Conservation (phyloP, 1,140 invertebrate species). For the Diorhabda elongata region DNA sequence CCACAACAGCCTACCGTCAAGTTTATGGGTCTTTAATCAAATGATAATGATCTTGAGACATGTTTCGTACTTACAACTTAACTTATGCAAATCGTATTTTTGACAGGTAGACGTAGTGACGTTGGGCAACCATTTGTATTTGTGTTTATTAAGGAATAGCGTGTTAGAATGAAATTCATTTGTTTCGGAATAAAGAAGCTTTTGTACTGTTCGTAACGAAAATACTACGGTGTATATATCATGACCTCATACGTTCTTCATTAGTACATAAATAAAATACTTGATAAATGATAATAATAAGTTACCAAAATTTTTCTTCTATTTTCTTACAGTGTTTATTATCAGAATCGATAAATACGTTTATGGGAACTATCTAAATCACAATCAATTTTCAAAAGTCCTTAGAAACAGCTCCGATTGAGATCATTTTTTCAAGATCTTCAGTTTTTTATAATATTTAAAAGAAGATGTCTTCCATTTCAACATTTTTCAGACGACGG, state of each 20-base stretch:
- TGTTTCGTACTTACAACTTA: conserved; percentile 17
- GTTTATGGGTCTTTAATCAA: conserved; percentile 13
- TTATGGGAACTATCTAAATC: no score
- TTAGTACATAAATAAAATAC: not conserved
- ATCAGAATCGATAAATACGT: no score
- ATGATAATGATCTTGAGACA: conserved; percentile 11
- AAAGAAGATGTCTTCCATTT: no score
- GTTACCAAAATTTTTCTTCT: no score
- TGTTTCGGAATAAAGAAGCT: not conserved
- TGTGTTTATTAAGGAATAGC: conserved; percentile 16
- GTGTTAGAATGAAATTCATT: conserved; percentile 13
- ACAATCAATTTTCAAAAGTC: no score
- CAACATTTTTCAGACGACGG: no score
- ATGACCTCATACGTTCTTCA: not conserved
- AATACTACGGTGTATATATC: not conserved
- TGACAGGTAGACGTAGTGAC: conserved; percentile 18
- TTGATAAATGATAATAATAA: no score
- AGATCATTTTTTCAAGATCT: no score
- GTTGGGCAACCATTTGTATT: conserved; percentile 15
- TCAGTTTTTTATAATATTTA: no score
- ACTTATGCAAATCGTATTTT: conserved; percentile 22
- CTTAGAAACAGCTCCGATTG: no score
- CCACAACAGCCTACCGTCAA: not conserved
- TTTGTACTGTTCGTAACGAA: not conserved
- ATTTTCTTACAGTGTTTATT: no score